Conservation (phyloP, 2,888 invertebrate genomes). For the Idaea dimidiata region DNA sequence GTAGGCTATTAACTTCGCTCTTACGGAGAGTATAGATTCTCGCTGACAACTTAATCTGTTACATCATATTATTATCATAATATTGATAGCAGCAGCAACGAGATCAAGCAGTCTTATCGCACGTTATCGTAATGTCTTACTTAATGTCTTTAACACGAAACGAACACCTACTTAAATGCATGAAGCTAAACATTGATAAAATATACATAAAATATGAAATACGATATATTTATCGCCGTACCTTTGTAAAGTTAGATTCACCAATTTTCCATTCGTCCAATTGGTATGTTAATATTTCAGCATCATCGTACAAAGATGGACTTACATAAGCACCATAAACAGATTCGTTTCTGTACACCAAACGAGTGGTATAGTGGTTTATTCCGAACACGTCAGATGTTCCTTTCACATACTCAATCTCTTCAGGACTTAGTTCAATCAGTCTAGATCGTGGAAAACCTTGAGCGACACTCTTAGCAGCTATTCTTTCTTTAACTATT, state of each 20-base stretch:
- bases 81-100: too few relatives aligned
- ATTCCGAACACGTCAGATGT: constrained; percentile 65
- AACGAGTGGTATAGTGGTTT: constrained; percentile 82
- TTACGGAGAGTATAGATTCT: too few relatives aligned
- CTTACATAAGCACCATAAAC: constrained; percentile 25
- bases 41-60: too few relatives aligned
- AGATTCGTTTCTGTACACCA: constrained; percentile 44
- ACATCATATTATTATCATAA: too few relatives aligned
- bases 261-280: constrained; percentile 33
- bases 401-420: constrained; percentile 50
- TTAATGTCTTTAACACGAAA: too few relatives aligned
- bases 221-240: constrained; percentile 6
- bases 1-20: too few relatives aligned
- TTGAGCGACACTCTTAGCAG: constrained; percentile 71
- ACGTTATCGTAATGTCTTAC: too few relatives aligned
- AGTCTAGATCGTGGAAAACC: constrained; percentile 62
- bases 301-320: constrained; percentile 40
- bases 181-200: too few relatives aligned
- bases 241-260: constrained; percentile 27
- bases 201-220: too few relatives aligned
- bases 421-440: constrained; percentile 60
- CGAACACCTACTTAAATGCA: too few relatives aligned
- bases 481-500: constrained; percentile 77
- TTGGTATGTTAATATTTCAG: constrained; percentile 26
- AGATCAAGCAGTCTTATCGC: too few relatives aligned